Conservation (phyloP, 2,797 vertebrate genomes). For the Gouania willdenowi region DNA sequence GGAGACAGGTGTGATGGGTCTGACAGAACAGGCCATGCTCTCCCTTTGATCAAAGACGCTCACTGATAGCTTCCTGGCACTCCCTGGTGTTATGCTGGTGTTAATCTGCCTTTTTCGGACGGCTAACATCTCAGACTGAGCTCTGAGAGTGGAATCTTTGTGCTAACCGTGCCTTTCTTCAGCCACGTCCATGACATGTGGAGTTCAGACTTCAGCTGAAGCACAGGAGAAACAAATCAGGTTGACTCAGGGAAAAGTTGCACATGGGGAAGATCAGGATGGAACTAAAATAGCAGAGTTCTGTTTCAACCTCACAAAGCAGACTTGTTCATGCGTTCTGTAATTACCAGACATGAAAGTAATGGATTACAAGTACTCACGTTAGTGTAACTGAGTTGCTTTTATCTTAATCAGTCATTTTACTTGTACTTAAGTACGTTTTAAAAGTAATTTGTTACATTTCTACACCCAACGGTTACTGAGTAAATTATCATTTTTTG, state of each 20-base stretch:
- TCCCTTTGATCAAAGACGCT: conserved; percentile 79
- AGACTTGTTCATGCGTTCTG: conserved; percentile 19
- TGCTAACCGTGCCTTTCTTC: conserved; percentile 69
- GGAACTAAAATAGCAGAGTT: conserved; percentile 26
- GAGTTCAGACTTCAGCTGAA: conserved; percentile 58
- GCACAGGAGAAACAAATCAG: conserved; percentile 58
- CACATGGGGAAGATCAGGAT: conserved; percentile 44
- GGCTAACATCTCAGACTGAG: conserved; percentile 72
- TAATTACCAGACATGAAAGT: neutral
- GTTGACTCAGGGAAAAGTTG: conserved; percentile 64
- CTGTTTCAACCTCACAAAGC: conserved; percentile 35
- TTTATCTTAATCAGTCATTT: too few species aligned
- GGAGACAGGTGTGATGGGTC: conserved; percentile 74
- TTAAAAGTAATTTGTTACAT: too few species aligned
- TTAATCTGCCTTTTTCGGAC: conserved; percentile 80
- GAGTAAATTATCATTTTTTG: too few species aligned
- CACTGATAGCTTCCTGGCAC: conserved; percentile 74
- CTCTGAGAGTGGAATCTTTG: conserved; percentile 65
- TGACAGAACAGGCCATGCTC: conserved; percentile 76
- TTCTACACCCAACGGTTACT: too few species aligned
- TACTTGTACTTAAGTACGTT: too few species aligned
- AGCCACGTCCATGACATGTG: conserved; percentile 66
- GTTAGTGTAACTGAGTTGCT: too few species aligned
- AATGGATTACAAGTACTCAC: too few species aligned
- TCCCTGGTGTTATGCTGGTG: conserved; percentile 60